Conservation (phyloP, 2,797 vertebrate genomes). For the Phrynocephalus guinanensis region DNA sequence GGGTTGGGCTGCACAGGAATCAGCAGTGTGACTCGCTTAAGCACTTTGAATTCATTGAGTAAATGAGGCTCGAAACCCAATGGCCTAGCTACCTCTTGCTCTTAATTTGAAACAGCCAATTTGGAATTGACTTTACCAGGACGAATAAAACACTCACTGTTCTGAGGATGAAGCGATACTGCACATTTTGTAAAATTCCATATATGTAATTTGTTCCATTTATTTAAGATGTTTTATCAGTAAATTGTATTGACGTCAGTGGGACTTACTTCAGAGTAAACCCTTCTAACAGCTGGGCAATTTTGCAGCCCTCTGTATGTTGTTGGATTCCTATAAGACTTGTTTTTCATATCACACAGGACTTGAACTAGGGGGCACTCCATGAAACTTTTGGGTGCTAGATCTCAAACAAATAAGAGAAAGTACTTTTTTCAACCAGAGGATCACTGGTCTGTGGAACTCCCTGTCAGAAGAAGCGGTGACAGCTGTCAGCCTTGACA, state of each 20-base stretch:
- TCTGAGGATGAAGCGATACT: neutral
- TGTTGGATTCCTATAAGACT: neutral
- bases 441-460: no score
- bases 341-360: no score
- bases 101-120: neutral
- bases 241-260: neutral
- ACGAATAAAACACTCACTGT: neutral
- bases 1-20: neutral
- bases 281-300: neutral
- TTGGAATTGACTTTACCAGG: neutral
- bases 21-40: neutral
- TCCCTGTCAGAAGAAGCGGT: no score
- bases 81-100: neutral
- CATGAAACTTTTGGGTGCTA: no score
- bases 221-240: neutral
- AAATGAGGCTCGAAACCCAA: no score
- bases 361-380: no score
- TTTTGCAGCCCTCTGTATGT: neutral
- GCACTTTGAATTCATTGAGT: neutral
- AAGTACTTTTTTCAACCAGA: no score
- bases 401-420: no score
- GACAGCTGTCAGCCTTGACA: no score
- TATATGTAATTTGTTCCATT: constrained; percentile 5
- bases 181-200: neutral
- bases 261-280: neutral